These are phyloP conservation scores for Diarsia mendica DNA, from an alignment of 2,888 invertebrate genomes.

Conservation along the genomic window DNA sequence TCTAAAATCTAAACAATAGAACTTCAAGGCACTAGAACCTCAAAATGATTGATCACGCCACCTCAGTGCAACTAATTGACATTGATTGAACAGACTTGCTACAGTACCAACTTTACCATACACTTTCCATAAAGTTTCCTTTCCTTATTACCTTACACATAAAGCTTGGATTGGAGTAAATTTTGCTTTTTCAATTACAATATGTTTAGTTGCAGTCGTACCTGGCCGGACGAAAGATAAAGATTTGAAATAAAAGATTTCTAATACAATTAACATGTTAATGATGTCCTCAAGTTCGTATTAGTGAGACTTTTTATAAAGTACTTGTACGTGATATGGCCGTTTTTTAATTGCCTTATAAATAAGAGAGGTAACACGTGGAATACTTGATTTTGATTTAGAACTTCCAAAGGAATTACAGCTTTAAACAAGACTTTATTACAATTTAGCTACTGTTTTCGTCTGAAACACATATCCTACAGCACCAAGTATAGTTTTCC, in stretches of 20 bases:
- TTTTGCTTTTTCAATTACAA: constrained; percentile 15
- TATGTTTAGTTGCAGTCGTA: constrained; percentile 66
- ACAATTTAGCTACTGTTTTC: neutral
- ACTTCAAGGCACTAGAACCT: constrained; percentile 69
- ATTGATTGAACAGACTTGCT: constrained; percentile 87
- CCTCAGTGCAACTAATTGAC: constrained; percentile 89
- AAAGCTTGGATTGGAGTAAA: constrained; percentile 68
- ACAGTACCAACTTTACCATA: constrained; percentile 70
- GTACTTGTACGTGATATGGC: neutral
- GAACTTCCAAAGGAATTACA: neutral
- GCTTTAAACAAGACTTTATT: neutral
- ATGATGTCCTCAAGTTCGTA: constrained; percentile 53
- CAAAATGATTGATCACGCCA: constrained; percentile 87
- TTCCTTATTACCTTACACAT: constrained; percentile 57
- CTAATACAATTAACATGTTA: constrained; percentile 71
- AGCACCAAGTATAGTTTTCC: neutral
- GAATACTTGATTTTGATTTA: neutral
- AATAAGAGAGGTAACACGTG: neutral
- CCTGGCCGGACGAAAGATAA: constrained; percentile 78
- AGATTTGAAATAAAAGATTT: constrained; percentile 74
- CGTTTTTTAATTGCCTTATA: neutral
- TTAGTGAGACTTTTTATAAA: constrained; percentile 5
- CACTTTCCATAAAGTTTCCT: constrained; percentile 63
- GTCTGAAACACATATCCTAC: neutral
- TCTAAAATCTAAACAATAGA: constrained; percentile 82